Evolutionary conservation across 2,888 invertebrate genomes (phyloP).

Genomic region (Mycalesis mineus): DNA sequence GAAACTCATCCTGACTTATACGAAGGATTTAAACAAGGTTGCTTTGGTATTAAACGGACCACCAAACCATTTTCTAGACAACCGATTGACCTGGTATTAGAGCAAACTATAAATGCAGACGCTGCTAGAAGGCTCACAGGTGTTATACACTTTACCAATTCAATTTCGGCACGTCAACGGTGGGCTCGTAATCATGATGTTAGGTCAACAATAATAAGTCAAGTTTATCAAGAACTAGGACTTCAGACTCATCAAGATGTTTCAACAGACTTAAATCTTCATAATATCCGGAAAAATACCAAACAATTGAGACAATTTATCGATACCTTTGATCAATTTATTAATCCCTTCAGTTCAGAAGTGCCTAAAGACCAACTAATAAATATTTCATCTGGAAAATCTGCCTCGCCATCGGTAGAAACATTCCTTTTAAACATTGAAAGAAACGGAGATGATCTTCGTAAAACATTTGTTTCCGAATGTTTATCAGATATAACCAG

Average conservation of each 20-base stretch:
- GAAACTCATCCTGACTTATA: slow-evolving; percentile 30
- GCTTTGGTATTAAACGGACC: slow-evolving; percentile 31
- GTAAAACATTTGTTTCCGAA: slow-evolving; percentile 18
- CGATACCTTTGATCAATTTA: slow-evolving; percentile 23
- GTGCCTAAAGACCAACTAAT: slow-evolving; percentile 26
- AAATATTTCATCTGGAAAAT: slow-evolving; percentile 32
- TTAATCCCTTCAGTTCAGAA: slow-evolving; percentile 28
- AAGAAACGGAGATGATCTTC: slow-evolving; percentile 9
- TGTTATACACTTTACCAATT: slow-evolving; percentile 28
- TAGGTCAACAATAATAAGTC: slow-evolving; percentile 30
- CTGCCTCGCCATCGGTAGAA: slow-evolving; percentile 22
- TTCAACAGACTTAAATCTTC: slow-evolving; percentile 21
- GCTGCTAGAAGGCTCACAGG: slow-evolving; percentile 39
- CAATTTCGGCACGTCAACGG: slow-evolving; percentile 31
- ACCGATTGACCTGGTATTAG: slow-evolving; percentile 34
- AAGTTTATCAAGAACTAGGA: slow-evolving; percentile 10
- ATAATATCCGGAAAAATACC: slow-evolving; percentile 26
- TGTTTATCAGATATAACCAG: slow-evolving; percentile 11
- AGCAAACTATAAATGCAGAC: slow-evolving; percentile 46
- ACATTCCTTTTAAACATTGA: slow-evolving; percentile 24
- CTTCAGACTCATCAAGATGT: slow-evolving; percentile 21
- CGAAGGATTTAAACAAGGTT: slow-evolving; percentile 1
- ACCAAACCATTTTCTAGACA: slow-evolving; percentile 31
- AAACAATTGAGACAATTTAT: slow-evolving; percentile 25
- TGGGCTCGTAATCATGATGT: slow-evolving; percentile 32